These are phyloP conservation scores for Myopa tessellatipennis DNA, from an alignment of 2,888 invertebrate species.

Conservation along the genomic window DNA sequence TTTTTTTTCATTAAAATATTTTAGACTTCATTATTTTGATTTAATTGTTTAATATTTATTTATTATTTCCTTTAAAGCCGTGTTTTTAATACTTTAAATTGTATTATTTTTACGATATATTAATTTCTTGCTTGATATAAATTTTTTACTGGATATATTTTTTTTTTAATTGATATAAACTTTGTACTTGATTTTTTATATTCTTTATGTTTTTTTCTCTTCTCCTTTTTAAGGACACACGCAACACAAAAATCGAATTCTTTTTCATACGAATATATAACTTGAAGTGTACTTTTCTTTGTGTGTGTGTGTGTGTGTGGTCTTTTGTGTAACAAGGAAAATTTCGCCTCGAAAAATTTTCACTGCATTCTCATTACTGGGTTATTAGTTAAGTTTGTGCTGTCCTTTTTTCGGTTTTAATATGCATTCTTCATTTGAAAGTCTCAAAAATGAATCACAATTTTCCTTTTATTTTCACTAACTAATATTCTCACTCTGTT, in stretches of 20 bases:
- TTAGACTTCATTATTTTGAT: background rate
- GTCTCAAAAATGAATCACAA: too few species aligned
- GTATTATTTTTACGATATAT: constrained; percentile 23
- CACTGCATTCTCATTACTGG: background rate
- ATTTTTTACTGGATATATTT: constrained; percentile 35
- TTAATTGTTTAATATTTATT: background rate
- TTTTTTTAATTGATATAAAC: constrained; percentile 42
- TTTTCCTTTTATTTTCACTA: constrained; percentile 44
- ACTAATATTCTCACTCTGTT: background rate
- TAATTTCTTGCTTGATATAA: constrained; percentile 40
- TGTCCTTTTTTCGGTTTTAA: background rate
- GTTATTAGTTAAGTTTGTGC: background rate
- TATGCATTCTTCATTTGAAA: too few species aligned
- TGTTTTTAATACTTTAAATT: constrained; percentile 6
- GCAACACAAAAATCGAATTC: constrained; percentile 53
- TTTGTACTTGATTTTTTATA: constrained; percentile 26
- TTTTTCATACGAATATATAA: constrained; percentile 44
- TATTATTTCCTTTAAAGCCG: constrained; percentile 15
- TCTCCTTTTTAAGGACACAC: constrained; percentile 34
- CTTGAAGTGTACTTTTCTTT: constrained; percentile 34
- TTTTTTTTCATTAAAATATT: background rate
- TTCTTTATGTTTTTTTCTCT: constrained; percentile 17
- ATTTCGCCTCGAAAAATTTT: constrained; percentile 40
- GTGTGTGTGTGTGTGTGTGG: constrained; percentile 51
- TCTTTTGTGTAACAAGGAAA: constrained; percentile 53